Percentiles rank a stretch among this genome's conserved stretches.
These are phyloP conservation scores for Temnothorax rugatulus DNA, from an alignment of 2,888 invertebrate genomes.

Conservation along the genomic window DNA sequence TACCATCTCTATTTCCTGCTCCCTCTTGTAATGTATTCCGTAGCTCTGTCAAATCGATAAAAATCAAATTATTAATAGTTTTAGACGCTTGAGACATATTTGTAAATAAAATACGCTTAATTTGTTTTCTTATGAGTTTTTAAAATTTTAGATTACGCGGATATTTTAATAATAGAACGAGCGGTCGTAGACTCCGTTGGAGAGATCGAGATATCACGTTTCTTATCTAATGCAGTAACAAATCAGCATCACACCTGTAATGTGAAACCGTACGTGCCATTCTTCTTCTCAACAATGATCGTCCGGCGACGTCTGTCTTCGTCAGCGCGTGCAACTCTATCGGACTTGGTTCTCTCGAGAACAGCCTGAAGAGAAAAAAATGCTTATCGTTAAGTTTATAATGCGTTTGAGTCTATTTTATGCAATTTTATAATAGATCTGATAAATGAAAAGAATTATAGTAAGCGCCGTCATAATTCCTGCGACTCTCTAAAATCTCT, in stretches of 20 bases:
- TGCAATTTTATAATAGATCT: background rate
- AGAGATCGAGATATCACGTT: background rate
- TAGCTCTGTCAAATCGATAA: constrained; percentile 91
- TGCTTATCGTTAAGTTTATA: background rate
- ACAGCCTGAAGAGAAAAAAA: constrained; percentile 87
- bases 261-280: constrained; percentile 97
- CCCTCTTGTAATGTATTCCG: constrained; percentile 98
- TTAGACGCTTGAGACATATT: background rate
- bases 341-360: constrained; percentile 91
- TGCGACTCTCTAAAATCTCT: background rate
- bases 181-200: background rate
- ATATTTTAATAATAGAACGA: constrained; percentile 1
- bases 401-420: background rate
- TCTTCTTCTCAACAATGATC: constrained; percentile 96
- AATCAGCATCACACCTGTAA: constrained; percentile 90
- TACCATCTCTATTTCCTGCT: constrained; percentile 97
- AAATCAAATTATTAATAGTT: background rate
- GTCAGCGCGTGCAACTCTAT: constrained; percentile 91
- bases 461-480: background rate
- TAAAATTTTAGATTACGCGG: background rate
- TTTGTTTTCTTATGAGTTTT: background rate
- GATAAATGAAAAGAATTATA: background rate
- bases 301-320: constrained; percentile 96
- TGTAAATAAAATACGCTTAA: constrained; percentile 4
- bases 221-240: background rate